Conservation (phyloP, 2,113 vertebrate species). For the Cromileptes altivelis region DNA sequence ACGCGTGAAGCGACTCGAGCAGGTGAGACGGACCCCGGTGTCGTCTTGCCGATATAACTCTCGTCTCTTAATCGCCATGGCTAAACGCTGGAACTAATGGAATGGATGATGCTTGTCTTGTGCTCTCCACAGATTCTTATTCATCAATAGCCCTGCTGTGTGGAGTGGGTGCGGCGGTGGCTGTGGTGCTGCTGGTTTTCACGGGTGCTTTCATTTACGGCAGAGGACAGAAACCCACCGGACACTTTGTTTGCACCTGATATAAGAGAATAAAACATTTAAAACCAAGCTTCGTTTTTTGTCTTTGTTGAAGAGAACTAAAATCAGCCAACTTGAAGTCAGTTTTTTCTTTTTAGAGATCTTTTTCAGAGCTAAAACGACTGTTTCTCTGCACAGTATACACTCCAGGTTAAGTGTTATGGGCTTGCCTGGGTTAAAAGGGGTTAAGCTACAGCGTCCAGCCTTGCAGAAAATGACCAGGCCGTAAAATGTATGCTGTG, state of each 20-base stretch:
- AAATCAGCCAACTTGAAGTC: not conserved
- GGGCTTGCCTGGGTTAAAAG: constrained; percentile 5
- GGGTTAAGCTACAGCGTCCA: constrained; percentile 40
- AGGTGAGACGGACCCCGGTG: constrained; percentile 3
- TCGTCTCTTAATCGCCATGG: not conserved
- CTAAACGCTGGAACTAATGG: constrained; percentile 16
- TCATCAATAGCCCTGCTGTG: constrained; percentile 32
- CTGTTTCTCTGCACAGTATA: not conserved
- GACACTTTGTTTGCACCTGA: constrained; percentile 51
- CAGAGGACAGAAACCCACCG: constrained; percentile 1
- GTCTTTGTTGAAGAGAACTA: not conserved
- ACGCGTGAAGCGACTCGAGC: not conserved
- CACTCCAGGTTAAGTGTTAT: not conserved
- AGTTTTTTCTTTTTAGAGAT: not conserved
- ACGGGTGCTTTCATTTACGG: constrained; percentile 25
- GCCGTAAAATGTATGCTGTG: constrained; percentile 21
- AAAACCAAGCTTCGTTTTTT: not conserved
- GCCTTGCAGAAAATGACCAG: constrained; percentile 24
- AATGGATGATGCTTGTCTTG: not conserved
- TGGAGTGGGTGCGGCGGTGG: constrained; percentile 32
- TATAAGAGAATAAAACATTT: constrained; percentile 60
- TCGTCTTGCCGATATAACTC: not conserved
- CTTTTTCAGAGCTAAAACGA: not conserved
- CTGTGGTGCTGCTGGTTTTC: constrained; percentile 35
- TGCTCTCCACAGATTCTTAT: constrained; percentile 29